A percentile compares a stretch with the other conserved stretches of the same genome.
Conservation (phyloP, 30 jellyfish, hydroid and myxozoan genomes). For the Cassiopea xamachana region DNA sequence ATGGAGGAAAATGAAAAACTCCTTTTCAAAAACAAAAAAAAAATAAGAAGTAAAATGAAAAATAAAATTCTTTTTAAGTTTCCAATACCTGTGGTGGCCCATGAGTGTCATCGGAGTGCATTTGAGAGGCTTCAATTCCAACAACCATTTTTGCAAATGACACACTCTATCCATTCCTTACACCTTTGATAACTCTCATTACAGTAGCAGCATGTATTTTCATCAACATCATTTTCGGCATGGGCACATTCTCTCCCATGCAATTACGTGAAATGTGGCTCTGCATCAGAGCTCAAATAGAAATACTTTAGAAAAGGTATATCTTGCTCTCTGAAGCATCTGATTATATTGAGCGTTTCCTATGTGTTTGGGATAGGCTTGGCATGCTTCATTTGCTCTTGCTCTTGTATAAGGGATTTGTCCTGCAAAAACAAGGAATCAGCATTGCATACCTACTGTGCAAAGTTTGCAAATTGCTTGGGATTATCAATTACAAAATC, state of each 20-base stretch:
- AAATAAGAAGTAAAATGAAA: too few species aligned
- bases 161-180: constrained; percentile 22
- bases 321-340: constrained; percentile 13
- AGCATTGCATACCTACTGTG: constrained; percentile 10
- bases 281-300: constrained; percentile 1
- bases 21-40: too few species aligned
- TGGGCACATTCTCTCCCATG: constrained; percentile 22
- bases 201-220: constrained; percentile 11
- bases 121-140: too few species aligned
- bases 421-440: constrained; percentile 13
- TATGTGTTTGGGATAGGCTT: not conserved
- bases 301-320: not conserved
- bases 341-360: not conserved
- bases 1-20: too few species aligned
- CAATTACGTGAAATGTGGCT: constrained; percentile 7
- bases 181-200: not conserved
- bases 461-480: constrained; percentile 47
- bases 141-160: constrained; percentile 11
- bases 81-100: too few species aligned
- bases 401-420: constrained; percentile 3
- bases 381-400: constrained; percentile 7
- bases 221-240: constrained; percentile 10
- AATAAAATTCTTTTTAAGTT: too few species aligned
- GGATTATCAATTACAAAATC: constrained; percentile 26
- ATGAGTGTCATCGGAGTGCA: too few species aligned